Evolutionary conservation across 2,888 invertebrate genomes (phyloP).

Genomic region (Magallana nippona): DNA sequence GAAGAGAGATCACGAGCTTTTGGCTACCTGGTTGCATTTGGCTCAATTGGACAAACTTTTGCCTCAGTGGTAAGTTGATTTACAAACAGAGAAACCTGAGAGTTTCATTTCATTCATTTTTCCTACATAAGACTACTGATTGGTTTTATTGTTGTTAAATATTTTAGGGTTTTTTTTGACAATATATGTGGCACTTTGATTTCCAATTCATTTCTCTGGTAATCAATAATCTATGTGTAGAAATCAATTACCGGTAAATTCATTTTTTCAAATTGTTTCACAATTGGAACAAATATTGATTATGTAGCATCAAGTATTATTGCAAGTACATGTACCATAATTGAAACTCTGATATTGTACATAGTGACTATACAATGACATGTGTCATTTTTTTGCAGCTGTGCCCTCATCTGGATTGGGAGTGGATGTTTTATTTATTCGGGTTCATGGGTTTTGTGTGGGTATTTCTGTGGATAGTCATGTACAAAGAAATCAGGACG

Average conservation of each 20-base stretch:
- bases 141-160: too few species aligned
- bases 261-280: too few species aligned
- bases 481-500: slow-evolving; percentile 83
- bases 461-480: slow-evolving; percentile 85
- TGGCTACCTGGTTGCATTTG: slow-evolving; percentile 87
- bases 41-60: slow-evolving; percentile 88
- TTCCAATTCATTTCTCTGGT: too few species aligned
- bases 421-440: slow-evolving; percentile 86
- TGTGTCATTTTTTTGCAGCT: slow-evolving; percentile 80
- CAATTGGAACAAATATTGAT: too few species aligned
- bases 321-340: too few species aligned
- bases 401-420: slow-evolving; percentile 86
- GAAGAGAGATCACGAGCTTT: slow-evolving; percentile 88
- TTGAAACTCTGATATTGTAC: not conserved
- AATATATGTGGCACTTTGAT: too few species aligned
- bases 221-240: too few species aligned
- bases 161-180: too few species aligned
- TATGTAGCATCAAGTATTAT: too few species aligned
- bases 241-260: too few species aligned
- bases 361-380: not conserved
- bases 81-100: not conserved
- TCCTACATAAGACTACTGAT: too few species aligned
- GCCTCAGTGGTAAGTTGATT: slow-evolving; percentile 84
- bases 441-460: slow-evolving; percentile 86
- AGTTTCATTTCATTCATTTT: too few species aligned